Evolutionary conservation across 2,888 invertebrate genomes (phyloP).

Genomic region (Osmoderma eremita): DNA sequence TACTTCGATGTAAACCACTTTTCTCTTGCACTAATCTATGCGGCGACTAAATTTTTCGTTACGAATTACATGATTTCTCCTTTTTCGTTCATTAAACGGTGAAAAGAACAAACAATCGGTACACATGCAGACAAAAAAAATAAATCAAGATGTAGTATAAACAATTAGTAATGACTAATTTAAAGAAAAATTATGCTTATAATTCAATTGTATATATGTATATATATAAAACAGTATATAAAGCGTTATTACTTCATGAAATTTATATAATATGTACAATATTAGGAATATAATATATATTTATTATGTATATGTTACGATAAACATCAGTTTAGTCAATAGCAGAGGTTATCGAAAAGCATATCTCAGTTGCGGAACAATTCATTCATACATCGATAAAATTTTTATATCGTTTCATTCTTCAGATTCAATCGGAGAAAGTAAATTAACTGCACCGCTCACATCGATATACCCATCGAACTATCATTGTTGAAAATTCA

Average conservation of each 20-base stretch:
- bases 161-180: too few relatives aligned
- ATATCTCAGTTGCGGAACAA: too few relatives aligned
- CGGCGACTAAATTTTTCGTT: conserved; percentile 21
- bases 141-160: too few relatives aligned
- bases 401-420: too few relatives aligned
- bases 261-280: conserved; percentile 16
- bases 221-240: conserved; percentile 12
- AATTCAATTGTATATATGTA: background rate
- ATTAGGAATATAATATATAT: conserved; percentile 18
- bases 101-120: background rate
- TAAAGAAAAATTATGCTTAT: background rate
- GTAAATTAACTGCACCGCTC: too few relatives aligned
- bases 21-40: conserved; percentile 25
- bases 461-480: too few relatives aligned
- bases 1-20: conserved; percentile 27
- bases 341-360: too few relatives aligned
- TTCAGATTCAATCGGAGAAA: too few relatives aligned
- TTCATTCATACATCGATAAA: too few relatives aligned
- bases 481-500: background rate
- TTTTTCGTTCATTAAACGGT: background rate
- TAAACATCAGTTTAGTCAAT: conserved; percentile 4
- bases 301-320: conserved; percentile 13
- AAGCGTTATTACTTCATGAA: conserved; percentile 19
- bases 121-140: too few relatives aligned
- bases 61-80: background rate